phyloP scores from a whole-genome alignment of 2,113 vertebrate genomes.

The Clarias magur region DNA sequence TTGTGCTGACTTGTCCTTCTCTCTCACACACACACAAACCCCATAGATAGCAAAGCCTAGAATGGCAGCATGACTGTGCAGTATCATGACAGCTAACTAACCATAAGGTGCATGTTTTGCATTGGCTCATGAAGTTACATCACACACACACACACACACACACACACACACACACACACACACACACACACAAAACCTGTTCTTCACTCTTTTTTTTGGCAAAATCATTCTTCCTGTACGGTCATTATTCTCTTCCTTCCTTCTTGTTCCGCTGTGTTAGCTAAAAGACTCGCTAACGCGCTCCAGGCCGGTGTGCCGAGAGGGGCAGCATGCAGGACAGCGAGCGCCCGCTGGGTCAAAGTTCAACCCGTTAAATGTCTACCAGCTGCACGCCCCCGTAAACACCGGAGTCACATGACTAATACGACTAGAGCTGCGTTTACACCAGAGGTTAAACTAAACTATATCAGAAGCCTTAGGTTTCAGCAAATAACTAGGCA shows the following conservation, averaged over 20 bases:
- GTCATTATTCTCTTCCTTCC: neutral
- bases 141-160: conserved; percentile 29
- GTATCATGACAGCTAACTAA: neutral
- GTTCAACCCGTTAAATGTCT: conserved; percentile 46
- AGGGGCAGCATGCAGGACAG: neutral
- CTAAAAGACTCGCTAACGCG: neutral
- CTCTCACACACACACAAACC: conserved; percentile 15
- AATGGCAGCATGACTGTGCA: conserved; percentile 22
- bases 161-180: conserved; percentile 25
- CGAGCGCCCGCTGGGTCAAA: conserved; percentile 49
- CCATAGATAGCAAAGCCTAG: neutral
- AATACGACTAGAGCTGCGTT: neutral
- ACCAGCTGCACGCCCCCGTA: conserved; percentile 39
- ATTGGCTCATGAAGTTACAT: neutral
- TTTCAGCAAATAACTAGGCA: neutral
- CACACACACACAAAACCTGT: conserved; percentile 4
- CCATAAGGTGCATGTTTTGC: neutral
- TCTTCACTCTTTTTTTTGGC: neutral
- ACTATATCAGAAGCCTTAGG: neutral
- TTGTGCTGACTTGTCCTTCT: conserved; percentile 29
- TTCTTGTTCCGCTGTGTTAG: conserved; percentile 1
- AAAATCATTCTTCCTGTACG: neutral
- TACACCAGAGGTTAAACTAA: neutral
- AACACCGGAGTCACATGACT: neutral
- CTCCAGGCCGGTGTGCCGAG: neutral